Evolutionary conservation across 2,888 invertebrate genomes (phyloP), one percentile per base, ranked within the genome.

Genomic region (Caenorhabditis macrosperma): DNA sequence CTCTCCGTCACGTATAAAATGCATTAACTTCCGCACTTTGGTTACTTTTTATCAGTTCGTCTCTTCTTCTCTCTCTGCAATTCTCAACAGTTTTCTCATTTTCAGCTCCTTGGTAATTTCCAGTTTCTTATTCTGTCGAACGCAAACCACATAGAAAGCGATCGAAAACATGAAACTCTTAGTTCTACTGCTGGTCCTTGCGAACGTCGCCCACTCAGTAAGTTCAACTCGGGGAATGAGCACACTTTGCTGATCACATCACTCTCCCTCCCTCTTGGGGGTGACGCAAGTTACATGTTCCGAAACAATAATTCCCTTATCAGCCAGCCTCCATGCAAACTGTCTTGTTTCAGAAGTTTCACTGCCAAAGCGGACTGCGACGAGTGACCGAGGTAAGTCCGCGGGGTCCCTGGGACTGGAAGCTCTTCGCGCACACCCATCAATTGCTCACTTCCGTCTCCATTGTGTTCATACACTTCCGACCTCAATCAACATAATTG

Each of bases 391-490:
- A 64, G 59, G 74, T 74, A 50, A 74, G 74, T 74, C 24, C 10
- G 22, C 35, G n/a, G 1, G 26, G 2, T 9, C 24, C 46, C 26
- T 44, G 46, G 22, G 44, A 44, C 22, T 54, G 12, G 24, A 12
- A 24, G 5, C 15, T 41, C 28, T 22, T 57, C 20, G 33, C 52
- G 28, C 52, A 26, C 30, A 30, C 26, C 55, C 74, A 63, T 64
- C 74, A 57, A 74, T 64, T 64, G 74, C 64, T 74, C 74, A 48
- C 59, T 74, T 74, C 74, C 64, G 12, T 74, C 59, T 66, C 64
- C 55, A 48, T 74, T 74, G 59, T 74, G 10, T 28, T 12, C 10
- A 38, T 20, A 26, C 59, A 74, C 59, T 74, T 74, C 55, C 57
- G 64, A 50, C 55, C 55, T 46, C 74, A 64, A 59, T 59, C 57